Percentiles rank a stretch among this genome's conserved stretches.
phyloP scores from a whole-genome alignment of 2,888 invertebrate species.

The Gibbula magus region DNA sequence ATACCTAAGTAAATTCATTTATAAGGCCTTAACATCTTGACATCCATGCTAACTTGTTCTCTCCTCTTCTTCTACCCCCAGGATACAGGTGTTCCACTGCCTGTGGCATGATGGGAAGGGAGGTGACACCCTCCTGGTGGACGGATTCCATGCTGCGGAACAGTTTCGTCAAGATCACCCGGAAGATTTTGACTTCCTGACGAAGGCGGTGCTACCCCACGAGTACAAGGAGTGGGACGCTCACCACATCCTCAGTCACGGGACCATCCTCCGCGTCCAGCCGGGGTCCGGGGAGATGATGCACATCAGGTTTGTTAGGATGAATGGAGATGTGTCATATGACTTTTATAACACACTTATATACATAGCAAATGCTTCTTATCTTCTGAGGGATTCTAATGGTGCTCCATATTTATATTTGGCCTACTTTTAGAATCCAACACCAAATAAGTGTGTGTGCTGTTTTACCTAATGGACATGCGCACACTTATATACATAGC shows the following conservation, averaged over 20 bases:
- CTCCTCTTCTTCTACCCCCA: slow-evolving; percentile 33
- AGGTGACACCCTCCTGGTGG: slow-evolving; percentile 85
- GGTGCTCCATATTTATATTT: too few relatives aligned
- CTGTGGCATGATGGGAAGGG: slow-evolving; percentile 80
- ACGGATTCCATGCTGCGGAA: slow-evolving; percentile 83
- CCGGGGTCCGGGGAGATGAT: slow-evolving; percentile 78
- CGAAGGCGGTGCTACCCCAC: slow-evolving; percentile 79
- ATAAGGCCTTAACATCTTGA: too few relatives aligned
- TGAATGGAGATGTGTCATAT: too few relatives aligned
- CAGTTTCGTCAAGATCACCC: slow-evolving; percentile 78
- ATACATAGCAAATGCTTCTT: too few relatives aligned
- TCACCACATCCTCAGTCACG: slow-evolving; percentile 44
- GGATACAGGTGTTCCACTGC: slow-evolving; percentile 80
- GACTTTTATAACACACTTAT: too few relatives aligned
- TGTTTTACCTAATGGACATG: too few relatives aligned
- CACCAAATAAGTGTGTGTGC: too few relatives aligned
- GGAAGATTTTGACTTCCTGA: slow-evolving; percentile 80
- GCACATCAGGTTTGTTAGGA: slow-evolving; percentile 77
- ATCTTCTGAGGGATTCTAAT: too few relatives aligned
- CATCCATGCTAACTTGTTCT: neutral
- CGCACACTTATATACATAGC: too few relatives aligned
- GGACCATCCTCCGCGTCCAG: slow-evolving; percentile 67
- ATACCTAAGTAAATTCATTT: too few relatives aligned
- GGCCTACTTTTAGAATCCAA: too few relatives aligned
- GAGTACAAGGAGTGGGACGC: slow-evolving; percentile 77